These are phyloP conservation scores for Lottia scabra DNA, from an alignment of 2,888 invertebrate genomes.

Conservation along the genomic window DNA sequence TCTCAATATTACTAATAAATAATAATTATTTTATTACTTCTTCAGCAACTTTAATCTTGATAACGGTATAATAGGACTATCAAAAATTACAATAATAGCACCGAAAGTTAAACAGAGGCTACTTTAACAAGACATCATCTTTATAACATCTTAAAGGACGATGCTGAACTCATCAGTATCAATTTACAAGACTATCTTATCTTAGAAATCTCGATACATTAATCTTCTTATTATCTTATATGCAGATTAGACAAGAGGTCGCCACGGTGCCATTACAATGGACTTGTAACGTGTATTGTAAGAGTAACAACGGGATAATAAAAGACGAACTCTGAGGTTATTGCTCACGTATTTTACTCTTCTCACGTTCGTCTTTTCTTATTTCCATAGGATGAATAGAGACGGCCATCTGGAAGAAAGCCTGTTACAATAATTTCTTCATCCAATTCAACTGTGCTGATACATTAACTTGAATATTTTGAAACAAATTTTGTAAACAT, in stretches of 20 bases:
- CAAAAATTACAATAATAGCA: too few relatives aligned
- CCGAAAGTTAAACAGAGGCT: too few relatives aligned
- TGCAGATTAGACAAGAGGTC: slow-evolving; percentile 2
- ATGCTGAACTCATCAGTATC: slow-evolving; percentile 1
- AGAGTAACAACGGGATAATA: slow-evolving; percentile 5
- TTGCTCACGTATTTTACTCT: slow-evolving; percentile 17
- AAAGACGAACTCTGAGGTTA: not conserved
- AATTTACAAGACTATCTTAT: slow-evolving; percentile 1
- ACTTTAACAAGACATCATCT: not conserved
- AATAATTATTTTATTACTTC: too few relatives aligned
- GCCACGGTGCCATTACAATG: slow-evolving; percentile 2
- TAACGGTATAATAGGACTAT: too few relatives aligned
- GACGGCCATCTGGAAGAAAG: not conserved
- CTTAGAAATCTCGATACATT: not conserved
- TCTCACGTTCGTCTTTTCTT: slow-evolving; percentile 12
- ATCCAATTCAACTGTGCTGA: not conserved
- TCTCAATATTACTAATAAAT: too few relatives aligned
- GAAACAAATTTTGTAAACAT: too few relatives aligned
- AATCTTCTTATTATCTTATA: slow-evolving; percentile 5
- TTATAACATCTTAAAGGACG: not conserved
- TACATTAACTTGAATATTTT: not conserved
- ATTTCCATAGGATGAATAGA: not conserved
- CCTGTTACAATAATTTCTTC: slow-evolving; percentile 4
- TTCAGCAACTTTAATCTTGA: too few relatives aligned
- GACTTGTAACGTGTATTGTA: not conserved